phyloP scores from a whole-genome alignment of 2,113 vertebrate species.

The Rhinopomastus cyanomelas region DNA sequence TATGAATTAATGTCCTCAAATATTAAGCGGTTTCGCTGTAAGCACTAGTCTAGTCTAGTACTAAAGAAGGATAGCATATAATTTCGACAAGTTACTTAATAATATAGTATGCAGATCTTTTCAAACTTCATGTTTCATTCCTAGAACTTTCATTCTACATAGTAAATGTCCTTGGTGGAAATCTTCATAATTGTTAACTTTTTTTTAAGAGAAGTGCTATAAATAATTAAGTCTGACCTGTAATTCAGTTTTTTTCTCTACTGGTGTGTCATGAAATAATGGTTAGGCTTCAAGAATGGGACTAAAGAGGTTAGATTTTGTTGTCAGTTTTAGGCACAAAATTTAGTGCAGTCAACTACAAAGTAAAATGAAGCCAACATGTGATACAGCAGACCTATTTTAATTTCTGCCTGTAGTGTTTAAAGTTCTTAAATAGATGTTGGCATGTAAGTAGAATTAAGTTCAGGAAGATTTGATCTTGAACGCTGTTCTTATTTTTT shows the following conservation, averaged over 20 bases:
- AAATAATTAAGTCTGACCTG: not conserved
- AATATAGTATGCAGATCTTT: not conserved
- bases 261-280: not conserved
- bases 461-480: conserved; percentile 13
- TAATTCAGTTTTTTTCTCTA: not conserved
- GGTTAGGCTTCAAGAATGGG: not conserved
- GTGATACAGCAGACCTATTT: not conserved
- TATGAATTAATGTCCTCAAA: not conserved
- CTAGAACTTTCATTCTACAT: not conserved
- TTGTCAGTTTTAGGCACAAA: not conserved
- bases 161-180: not conserved
- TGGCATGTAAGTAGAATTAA: not conserved
- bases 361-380: not conserved
- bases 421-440: not conserved
- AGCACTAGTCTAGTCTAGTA: not conserved
- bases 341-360: not conserved
- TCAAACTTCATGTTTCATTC: not conserved
- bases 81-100: not conserved
- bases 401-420: not conserved
- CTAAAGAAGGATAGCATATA: not conserved
- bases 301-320: not conserved
- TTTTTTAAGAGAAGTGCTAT: not conserved
- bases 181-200: not conserved
- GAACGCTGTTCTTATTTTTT: not conserved
- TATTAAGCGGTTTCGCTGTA: not conserved